A percentile compares a stretch with the other conserved stretches of the same genome.
phyloP scores from a whole-genome alignment of 2,797 vertebrate genomes.

The Leucoraja ocellata region DNA sequence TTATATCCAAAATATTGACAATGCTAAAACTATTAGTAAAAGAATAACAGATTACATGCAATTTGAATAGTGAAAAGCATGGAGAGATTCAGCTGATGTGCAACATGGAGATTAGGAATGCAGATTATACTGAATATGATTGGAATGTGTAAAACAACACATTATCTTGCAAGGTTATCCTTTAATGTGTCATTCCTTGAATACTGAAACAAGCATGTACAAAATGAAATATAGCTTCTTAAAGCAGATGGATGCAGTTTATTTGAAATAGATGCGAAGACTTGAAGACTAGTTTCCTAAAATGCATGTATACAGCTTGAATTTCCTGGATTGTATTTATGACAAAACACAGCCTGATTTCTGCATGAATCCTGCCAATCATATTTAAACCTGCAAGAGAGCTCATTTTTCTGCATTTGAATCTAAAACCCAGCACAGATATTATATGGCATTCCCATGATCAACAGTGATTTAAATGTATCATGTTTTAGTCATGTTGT shows the following conservation, averaged over 20 bases:
- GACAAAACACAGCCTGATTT: background rate
- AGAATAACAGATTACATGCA: slow-evolving; percentile 17
- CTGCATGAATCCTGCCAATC: background rate
- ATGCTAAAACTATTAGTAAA: background rate
- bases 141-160: slow-evolving; percentile 36
- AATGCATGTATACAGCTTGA: background rate
- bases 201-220: slow-evolving; percentile 27
- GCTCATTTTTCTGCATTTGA: background rate
- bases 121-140: slow-evolving; percentile 28
- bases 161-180: slow-evolving; percentile 36
- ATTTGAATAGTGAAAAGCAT: slow-evolving; percentile 34
- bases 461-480: background rate
- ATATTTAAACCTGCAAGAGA: background rate
- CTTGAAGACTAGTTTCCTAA: background rate
- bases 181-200: slow-evolving; percentile 41
- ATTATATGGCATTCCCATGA: background rate
- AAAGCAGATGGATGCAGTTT: background rate
- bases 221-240: background rate
- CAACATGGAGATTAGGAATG: slow-evolving; percentile 35
- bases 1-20: background rate
- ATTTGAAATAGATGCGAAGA: background rate
- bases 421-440: background rate
- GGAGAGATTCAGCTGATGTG: slow-evolving; percentile 27
- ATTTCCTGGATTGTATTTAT: slow-evolving; percentile 6
- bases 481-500: background rate